phyloP scores from a whole-genome alignment of 2,888 invertebrate genomes.

The Xylota sylvarum region DNA sequence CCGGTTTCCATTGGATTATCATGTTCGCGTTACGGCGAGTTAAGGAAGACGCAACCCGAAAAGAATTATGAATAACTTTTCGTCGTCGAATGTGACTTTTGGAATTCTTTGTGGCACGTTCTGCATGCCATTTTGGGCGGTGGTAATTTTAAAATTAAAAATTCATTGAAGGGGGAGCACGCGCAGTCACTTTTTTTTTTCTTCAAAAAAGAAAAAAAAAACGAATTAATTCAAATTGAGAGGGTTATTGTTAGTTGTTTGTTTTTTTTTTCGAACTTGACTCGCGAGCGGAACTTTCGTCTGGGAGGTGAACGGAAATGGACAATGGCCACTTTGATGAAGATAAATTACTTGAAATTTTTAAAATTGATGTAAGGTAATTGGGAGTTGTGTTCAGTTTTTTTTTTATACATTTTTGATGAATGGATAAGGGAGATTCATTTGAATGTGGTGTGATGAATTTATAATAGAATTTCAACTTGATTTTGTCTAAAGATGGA shows the following conservation, averaged over 20 bases:
- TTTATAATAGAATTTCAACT: slow-evolving; percentile 11
- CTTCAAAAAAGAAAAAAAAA: not conserved
- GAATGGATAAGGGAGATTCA: slow-evolving; percentile 27
- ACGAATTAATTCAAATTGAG: slow-evolving; percentile 22
- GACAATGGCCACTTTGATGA: slow-evolving; percentile 63
- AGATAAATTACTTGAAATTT: slow-evolving; percentile 52
- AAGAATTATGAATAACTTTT: slow-evolving; percentile 62
- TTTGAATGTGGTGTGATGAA: slow-evolving; percentile 35
- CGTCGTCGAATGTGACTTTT: slow-evolving; percentile 28
- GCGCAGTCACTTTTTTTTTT: slow-evolving; percentile 33
- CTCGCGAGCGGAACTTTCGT: slow-evolving; percentile 67
- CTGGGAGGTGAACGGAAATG: slow-evolving; percentile 71
- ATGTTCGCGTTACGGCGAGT: slow-evolving; percentile 12
- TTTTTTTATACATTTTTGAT: slow-evolving; percentile 33
- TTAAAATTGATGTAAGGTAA: slow-evolving; percentile 53
- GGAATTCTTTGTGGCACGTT: slow-evolving; percentile 67
- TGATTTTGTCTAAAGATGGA: not conserved
- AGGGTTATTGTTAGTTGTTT: slow-evolving; percentile 36
- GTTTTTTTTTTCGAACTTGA: slow-evolving; percentile 55
- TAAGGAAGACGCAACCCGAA: slow-evolving; percentile 72
- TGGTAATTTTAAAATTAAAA: slow-evolving; percentile 60
- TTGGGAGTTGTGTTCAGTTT: slow-evolving; percentile 23
- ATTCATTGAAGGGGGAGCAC: slow-evolving; percentile 67
- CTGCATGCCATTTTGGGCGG: slow-evolving; percentile 62
- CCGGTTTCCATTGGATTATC: slow-evolving; percentile 62